Percentiles rank a stretch among this genome's conserved stretches.
Conservation (phyloP, 1,140 invertebrate genomes). For the Microplitis demolitor region DNA sequence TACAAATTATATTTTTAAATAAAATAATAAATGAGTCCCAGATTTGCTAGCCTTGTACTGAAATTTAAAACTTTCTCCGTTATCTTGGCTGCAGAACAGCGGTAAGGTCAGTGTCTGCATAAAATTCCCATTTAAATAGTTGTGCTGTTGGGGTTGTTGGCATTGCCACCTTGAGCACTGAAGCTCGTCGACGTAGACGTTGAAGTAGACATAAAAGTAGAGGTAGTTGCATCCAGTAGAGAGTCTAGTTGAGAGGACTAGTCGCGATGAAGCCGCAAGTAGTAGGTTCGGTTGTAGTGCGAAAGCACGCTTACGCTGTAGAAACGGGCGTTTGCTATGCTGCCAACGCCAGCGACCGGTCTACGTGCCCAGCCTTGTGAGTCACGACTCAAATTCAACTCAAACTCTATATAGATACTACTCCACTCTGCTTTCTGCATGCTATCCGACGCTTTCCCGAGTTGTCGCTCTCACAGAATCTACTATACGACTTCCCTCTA, state of each 20-base stretch:
- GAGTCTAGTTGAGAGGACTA: not conserved
- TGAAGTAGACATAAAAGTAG: not conserved
- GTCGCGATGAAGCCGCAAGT: not conserved
- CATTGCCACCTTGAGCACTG: constrained; percentile 8
- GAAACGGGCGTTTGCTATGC: constrained; percentile 54
- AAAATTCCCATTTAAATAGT: constrained; percentile 54
- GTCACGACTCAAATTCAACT: constrained; percentile 58
- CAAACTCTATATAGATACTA: constrained; percentile 42
- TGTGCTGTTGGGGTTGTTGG: constrained; percentile 31
- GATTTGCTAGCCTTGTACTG: constrained; percentile 42
- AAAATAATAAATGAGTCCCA: not conserved
- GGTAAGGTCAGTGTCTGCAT: constrained; percentile 63
- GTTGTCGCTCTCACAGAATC: constrained; percentile 24
- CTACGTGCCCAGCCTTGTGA: constrained; percentile 60
- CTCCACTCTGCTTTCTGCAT: constrained; percentile 44
- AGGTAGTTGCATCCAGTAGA: not conserved
- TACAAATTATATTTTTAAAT: not conserved
- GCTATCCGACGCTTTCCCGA: constrained; percentile 47
- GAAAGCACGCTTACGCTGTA: not conserved
- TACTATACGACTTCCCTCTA: constrained; percentile 29
- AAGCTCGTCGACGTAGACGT: not conserved
- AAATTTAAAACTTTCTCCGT: constrained; percentile 52
- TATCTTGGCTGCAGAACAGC: constrained; percentile 13
- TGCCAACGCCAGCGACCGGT: constrained; percentile 51
- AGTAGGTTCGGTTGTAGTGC: not conserved